These are phyloP conservation scores for Corythoichthys haematopterus DNA, from an alignment of 2,113 vertebrate genomes.

Conservation along the genomic window DNA sequence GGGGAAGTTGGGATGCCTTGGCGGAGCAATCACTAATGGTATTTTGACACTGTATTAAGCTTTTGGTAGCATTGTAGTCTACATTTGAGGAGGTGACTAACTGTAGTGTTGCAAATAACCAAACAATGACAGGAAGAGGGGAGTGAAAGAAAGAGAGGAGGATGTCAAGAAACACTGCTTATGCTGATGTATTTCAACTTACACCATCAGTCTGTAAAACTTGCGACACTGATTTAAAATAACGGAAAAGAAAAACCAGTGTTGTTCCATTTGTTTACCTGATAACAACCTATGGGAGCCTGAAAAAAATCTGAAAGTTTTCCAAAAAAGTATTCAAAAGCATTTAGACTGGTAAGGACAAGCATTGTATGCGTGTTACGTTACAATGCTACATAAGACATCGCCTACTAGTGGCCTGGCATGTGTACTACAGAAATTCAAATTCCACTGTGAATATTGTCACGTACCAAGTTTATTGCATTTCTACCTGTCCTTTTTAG, in stretches of 20 bases:
- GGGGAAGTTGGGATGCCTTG: too few relatives aligned
- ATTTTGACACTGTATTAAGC: constrained; percentile 8
- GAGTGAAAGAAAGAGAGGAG: constrained; percentile 23
- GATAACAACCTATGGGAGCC: not conserved
- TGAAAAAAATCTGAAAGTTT: not conserved
- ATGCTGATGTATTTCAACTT: constrained; percentile 27
- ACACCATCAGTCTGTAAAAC: not conserved
- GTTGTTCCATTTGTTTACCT: not conserved
- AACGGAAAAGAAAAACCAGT: not conserved
- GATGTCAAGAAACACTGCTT: constrained; percentile 39
- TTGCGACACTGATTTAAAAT: not conserved
- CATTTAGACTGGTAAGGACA: not conserved
- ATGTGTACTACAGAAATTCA: not conserved
- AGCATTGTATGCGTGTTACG: not conserved
- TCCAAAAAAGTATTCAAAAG: not conserved
- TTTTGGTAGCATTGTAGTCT: constrained; percentile 19
- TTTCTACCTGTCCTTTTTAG: too few relatives aligned
- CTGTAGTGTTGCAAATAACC: constrained; percentile 23
- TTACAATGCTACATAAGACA: not conserved
- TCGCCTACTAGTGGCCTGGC: not conserved
- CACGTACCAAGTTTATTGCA: too few relatives aligned
- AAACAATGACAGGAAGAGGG: constrained; percentile 18
- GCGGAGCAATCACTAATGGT: too few relatives aligned
- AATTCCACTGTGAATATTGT: not conserved
- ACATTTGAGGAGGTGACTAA: constrained; percentile 4